Evolutionary conservation across 2,888 invertebrate species (phyloP), one percentile per base, ranked within the genome.

Genomic region (Athalia circularis): DNA sequence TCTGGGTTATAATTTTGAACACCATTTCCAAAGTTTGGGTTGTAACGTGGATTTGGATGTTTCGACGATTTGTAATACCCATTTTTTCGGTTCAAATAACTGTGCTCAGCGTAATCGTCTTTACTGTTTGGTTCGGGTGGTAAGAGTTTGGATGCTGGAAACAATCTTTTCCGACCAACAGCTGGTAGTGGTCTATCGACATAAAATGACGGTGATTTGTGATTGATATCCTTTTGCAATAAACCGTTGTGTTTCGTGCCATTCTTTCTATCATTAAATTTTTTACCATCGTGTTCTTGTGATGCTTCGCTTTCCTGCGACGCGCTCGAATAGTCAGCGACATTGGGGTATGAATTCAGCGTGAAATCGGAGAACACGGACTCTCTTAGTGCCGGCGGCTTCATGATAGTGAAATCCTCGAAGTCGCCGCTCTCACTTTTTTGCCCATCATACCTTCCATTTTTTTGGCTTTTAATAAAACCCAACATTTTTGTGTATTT

Each of bases 71-170:
- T 50, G 29, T 62, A 13, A n/a, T 50, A 50, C 47, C 74, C 47
- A 50, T 59, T 47, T 47, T 59, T 61, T 7, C 61, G 47, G 59
- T 48, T 52, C 6, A 48, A 3, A 50, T 45, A 64, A 15, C 50
- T n/a, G 65, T 82, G 84, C 5, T 82, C 78, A 8, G 82, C 79
- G 29, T 86, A 85, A 50, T 83, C 81, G 61, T 82, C 84, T 15
- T 59, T 74, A 54, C 81, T 80, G 3, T 79, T 74, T 5, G 83
- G 83, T 8, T 82, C 68, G 5, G 86, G 85, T 64, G 86, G 85
- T 8, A 83, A 77, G 67, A 86, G 84, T 52, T 76, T 79, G 5
- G 82, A 83, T 47, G 80, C 65, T 8, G 83, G 81, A 8, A 76
- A 50, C 59, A 61, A 64, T 74, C 45, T 54, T n/a, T 65, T 77